These are phyloP conservation scores for Protobothrops mucrosquamatus DNA, from an alignment of 2,113 vertebrate genomes.

Conservation along the genomic window DNA sequence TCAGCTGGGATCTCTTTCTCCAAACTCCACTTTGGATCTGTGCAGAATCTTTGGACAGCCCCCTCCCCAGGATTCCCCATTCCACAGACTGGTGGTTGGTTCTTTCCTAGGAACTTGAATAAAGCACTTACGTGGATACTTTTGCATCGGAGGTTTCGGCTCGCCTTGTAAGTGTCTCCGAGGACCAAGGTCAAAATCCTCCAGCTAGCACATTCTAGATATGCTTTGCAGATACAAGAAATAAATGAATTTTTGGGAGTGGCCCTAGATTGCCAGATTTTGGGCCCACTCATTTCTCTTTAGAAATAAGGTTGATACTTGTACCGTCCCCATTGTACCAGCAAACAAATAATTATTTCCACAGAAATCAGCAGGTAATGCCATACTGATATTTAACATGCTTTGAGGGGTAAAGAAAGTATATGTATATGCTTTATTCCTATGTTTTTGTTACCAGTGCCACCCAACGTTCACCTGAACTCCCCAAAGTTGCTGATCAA, in stretches of 20 bases:
- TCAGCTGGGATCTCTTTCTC: neutral
- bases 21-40: neutral
- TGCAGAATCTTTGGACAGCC: constrained; percentile 2
- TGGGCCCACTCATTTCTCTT: neutral
- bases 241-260: neutral
- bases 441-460: neutral
- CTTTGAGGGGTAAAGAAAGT: neutral
- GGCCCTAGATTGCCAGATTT: rapidly evolving
- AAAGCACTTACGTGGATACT: neutral
- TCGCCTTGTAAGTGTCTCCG: neutral
- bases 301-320: neutral
- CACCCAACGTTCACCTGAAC: neutral
- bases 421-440: rapidly evolving
- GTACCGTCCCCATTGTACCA: rapidly evolving
- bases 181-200: neutral
- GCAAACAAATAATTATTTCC: constrained; percentile 5
- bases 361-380: neutral
- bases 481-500: rapidly evolving
- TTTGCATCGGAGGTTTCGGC: neutral
- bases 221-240: neutral
- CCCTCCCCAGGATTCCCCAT: constrained; percentile 5
- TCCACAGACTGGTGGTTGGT: neutral
- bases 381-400: neutral
- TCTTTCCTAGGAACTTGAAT: neutral
- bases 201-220: neutral